Percentiles rank a stretch among this genome's conserved stretches.
Evolutionary conservation across 2,888 invertebrate species (phyloP).

Genomic region (Agrotis ipsilon): DNA sequence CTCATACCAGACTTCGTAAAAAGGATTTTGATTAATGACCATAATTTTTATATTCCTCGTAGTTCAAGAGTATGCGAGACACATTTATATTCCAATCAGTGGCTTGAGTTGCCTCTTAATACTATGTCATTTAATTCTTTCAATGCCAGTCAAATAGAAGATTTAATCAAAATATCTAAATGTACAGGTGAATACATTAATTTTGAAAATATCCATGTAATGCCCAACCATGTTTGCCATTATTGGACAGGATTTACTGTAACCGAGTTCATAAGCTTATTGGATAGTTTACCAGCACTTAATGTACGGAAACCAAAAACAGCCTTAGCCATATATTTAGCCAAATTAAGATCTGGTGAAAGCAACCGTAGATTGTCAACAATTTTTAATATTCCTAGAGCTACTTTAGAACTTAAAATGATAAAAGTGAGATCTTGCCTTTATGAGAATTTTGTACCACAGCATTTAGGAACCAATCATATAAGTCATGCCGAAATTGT

Average conservation of each 20-base stretch:
- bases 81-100: background rate
- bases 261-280: conserved; percentile 8
- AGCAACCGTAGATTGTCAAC: conserved; percentile 9
- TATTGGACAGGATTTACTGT: conserved; percentile 10
- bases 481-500: too few relatives aligned
- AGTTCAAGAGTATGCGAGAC: too few relatives aligned
- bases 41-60: too few relatives aligned
- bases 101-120: conserved; percentile 1
- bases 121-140: background rate
- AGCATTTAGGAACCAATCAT: too few relatives aligned
- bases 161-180: conserved; percentile 8
- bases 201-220: conserved; percentile 5
- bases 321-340: conserved; percentile 11
- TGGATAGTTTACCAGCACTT: conserved; percentile 1
- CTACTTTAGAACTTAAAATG: conserved; percentile 11
- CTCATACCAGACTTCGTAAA: conserved; percentile 2
- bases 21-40: conserved; percentile 7
- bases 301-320: conserved; percentile 7
- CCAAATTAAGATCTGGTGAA: conserved; percentile 7
- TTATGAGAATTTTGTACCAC: too few relatives aligned
- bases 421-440: too few relatives aligned
- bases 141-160: conserved; percentile 6
- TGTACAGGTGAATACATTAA: conserved; percentile 9
- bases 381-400: conserved; percentile 16
- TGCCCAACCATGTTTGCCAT: background rate